These are phyloP conservation scores for Phenganax marumi DNA, from an alignment of 92 coral and sea anemone species.

Conservation along the genomic window DNA sequence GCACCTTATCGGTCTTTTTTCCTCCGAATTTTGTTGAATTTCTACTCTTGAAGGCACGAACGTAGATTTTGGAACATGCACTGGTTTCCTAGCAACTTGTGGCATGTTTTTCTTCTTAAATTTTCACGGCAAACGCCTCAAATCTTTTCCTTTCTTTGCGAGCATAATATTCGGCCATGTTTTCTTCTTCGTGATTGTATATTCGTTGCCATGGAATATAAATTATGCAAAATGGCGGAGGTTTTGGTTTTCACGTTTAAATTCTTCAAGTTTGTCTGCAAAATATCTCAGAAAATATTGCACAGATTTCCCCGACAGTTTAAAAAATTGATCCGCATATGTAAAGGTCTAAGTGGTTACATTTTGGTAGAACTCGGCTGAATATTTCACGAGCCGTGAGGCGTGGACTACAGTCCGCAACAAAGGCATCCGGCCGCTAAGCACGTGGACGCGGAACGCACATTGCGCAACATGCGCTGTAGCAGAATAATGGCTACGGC, in stretches of 20 bases:
- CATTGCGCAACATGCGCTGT: too few relatives aligned
- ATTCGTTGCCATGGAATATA: conserved; percentile 40
- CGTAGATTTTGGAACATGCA: conserved; percentile 6
- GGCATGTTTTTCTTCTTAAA: background rate
- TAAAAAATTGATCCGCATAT: too few relatives aligned
- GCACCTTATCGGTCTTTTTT: conserved; percentile 29
- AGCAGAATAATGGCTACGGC: too few relatives aligned
- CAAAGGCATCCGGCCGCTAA: too few relatives aligned
- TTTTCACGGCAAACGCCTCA: background rate
- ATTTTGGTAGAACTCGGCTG: too few relatives aligned
- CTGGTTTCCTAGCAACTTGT: conserved; percentile 1
- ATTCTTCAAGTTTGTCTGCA: background rate
- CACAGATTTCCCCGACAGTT: too few relatives aligned
- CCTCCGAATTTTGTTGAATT: conserved; percentile 22
- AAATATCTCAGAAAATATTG: too few relatives aligned
- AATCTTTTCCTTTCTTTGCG: background rate
- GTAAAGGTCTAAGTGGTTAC: too few relatives aligned
- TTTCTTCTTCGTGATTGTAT: background rate
- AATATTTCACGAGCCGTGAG: too few relatives aligned
- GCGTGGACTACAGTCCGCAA: too few relatives aligned
- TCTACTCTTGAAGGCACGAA: conserved; percentile 1
- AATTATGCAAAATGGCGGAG: conserved; percentile 2
- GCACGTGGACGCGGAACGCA: too few relatives aligned
- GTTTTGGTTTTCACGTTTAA: background rate
- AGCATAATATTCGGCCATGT: conserved; percentile 1